phyloP scores from a whole-genome alignment of 2,113 vertebrate genomes.

The Sigmodon hispidus region DNA sequence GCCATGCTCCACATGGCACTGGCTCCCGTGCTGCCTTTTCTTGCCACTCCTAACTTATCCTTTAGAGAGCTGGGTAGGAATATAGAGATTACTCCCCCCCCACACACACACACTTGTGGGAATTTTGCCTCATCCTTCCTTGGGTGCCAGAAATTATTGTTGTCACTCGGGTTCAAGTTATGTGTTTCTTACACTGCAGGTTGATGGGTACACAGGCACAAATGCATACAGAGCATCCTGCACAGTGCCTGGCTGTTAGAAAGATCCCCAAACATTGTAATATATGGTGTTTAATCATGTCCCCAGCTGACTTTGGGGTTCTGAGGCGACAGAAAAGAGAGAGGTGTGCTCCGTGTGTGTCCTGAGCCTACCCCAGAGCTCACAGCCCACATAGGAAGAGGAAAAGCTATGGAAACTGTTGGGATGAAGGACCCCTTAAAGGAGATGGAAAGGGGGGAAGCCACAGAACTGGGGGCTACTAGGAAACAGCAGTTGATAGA shows the following conservation, averaged over 20 bases:
- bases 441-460: neutral
- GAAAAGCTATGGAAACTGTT: neutral
- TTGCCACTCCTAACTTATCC: slow-evolving; percentile 27
- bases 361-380: neutral
- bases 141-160: slow-evolving; percentile 2
- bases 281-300: neutral
- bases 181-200: neutral
- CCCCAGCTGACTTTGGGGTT: neutral
- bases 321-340: neutral
- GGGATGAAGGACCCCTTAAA: neutral
- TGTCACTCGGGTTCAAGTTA: neutral
- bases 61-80: neutral
- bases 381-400: neutral
- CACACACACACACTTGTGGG: neutral
- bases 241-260: neutral
- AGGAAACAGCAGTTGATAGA: neutral
- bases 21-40: neutral
- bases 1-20: neutral
- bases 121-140: neutral
- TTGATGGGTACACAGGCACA: neutral
- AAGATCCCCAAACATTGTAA: neutral
- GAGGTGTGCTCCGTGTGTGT: neutral
- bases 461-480: neutral
- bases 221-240: neutral
- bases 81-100: neutral